Evolutionary conservation across 2,113 vertebrate genomes (phyloP).

Genomic region (Eretmochelys imbricata): DNA sequence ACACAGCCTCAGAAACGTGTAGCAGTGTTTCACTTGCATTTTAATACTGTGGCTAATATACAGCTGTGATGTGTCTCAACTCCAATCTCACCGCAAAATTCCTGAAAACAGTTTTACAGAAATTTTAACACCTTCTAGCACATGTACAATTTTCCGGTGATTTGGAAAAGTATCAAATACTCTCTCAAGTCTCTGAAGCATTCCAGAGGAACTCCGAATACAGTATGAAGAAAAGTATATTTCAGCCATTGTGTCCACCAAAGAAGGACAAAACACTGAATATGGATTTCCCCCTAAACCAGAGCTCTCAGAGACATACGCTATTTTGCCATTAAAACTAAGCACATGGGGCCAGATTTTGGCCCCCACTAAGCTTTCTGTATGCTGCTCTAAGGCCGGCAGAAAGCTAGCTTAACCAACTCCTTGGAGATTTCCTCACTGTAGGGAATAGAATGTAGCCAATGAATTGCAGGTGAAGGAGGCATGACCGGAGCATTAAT

Average conservation of each 20-base stretch:
- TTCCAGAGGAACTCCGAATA: background rate
- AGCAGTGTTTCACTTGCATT: constrained; percentile 44
- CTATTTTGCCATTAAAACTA: constrained; percentile 13
- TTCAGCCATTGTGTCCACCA: background rate
- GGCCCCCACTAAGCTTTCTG: too few species aligned
- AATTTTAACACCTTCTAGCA: constrained; percentile 1
- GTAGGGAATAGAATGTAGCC: background rate
- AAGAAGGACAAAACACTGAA: background rate
- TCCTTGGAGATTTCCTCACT: background rate
- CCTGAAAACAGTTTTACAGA: constrained; percentile 28
- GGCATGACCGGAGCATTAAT: background rate
- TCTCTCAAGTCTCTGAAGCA: constrained; percentile 18
- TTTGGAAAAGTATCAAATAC: constrained; percentile 47
- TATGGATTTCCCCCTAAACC: background rate
- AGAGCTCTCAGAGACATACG: background rate
- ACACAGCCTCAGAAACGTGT: constrained; percentile 29
- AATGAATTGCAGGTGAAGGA: background rate
- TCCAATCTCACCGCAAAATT: constrained; percentile 30
- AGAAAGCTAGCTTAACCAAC: background rate
- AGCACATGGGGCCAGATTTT: background rate
- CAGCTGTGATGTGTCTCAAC: constrained; percentile 12
- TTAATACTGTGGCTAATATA: constrained; percentile 18
- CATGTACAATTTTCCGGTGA: background rate
- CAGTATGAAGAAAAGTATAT: background rate
- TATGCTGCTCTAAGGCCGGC: background rate